phyloP scores from a whole-genome alignment of 1,140 invertebrate species.

The Theocolax elegans region DNA sequence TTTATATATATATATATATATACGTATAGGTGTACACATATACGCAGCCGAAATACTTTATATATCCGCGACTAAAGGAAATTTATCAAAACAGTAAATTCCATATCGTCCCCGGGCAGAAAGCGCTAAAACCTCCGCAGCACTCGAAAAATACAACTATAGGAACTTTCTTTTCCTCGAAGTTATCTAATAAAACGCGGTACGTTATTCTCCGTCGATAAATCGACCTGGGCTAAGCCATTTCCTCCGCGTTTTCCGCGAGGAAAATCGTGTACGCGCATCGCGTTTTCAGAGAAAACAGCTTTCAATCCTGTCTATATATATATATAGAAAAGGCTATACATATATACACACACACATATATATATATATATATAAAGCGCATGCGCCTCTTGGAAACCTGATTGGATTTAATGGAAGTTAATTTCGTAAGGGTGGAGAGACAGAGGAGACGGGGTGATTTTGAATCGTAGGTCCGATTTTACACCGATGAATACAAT shows the following conservation, averaged over 20 bases:
- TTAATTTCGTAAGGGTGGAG: conserved; percentile 15
- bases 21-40: too few relatives aligned
- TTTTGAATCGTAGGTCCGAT: not conserved
- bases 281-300: not conserved
- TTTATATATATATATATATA: too few relatives aligned
- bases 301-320: not conserved
- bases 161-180: not conserved
- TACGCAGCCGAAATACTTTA: too few relatives aligned
- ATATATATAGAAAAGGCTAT: not conserved
- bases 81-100: too few relatives aligned
- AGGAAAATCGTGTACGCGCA: not conserved
- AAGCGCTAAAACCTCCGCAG: too few relatives aligned
- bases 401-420: conserved; percentile 25
- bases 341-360: too few relatives aligned
- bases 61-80: too few relatives aligned
- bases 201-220: not conserved
- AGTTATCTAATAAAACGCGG: not conserved
- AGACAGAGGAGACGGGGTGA: too few relatives aligned
- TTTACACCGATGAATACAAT: not conserved
- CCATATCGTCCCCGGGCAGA: too few relatives aligned
- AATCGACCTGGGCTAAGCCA: not conserved
- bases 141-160: not conserved
- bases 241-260: conserved; percentile 3
- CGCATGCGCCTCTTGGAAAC: not conserved
- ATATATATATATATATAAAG: not conserved